Conservation (phyloP, 2,888 invertebrate species). For the Cheilosia pagana region DNA sequence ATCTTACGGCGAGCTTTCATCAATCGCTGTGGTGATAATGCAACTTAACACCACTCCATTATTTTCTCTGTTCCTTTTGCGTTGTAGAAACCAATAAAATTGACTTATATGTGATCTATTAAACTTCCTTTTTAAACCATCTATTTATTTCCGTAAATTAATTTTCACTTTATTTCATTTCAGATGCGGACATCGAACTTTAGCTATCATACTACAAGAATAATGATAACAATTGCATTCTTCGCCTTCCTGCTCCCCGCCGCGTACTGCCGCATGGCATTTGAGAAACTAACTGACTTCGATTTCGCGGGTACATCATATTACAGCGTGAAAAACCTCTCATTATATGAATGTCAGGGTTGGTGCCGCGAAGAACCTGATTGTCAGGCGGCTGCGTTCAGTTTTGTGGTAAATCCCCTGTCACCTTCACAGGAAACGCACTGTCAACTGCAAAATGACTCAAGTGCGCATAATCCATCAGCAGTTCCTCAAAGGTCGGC, state of each 20-base stretch:
- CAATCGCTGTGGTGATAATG: too few species aligned
- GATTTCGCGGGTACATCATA: constrained; percentile 96
- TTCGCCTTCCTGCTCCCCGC: constrained; percentile 76
- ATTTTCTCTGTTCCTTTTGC: too few species aligned
- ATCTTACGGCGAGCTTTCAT: too few species aligned
- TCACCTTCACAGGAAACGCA: constrained; percentile 96
- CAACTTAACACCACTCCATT: too few species aligned
- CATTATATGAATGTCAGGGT: constrained; percentile 96
- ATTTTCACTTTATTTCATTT: constrained; percentile 9
- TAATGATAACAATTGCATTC: constrained; percentile 66
- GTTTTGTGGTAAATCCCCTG: constrained; percentile 95
- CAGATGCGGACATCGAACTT: constrained; percentile 67
- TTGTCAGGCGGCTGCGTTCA: constrained; percentile 96
- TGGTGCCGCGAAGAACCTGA: constrained; percentile 97
- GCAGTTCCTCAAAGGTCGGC: constrained; percentile 92
- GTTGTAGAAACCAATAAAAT: too few species aligned
- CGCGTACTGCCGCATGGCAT: constrained; percentile 91
- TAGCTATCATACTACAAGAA: constrained; percentile 56
- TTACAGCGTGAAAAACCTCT: constrained; percentile 95
- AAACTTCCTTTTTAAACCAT: too few species aligned
- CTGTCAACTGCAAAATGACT: constrained; percentile 96
- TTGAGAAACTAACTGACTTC: constrained; percentile 96
- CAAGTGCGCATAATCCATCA: constrained; percentile 94
- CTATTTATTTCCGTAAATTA: too few species aligned
- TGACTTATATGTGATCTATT: too few species aligned